Percentiles rank a stretch among this genome's conserved stretches.
phyloP scores from a whole-genome alignment of 2,797 vertebrate species.

The Chrosomus eos region DNA sequence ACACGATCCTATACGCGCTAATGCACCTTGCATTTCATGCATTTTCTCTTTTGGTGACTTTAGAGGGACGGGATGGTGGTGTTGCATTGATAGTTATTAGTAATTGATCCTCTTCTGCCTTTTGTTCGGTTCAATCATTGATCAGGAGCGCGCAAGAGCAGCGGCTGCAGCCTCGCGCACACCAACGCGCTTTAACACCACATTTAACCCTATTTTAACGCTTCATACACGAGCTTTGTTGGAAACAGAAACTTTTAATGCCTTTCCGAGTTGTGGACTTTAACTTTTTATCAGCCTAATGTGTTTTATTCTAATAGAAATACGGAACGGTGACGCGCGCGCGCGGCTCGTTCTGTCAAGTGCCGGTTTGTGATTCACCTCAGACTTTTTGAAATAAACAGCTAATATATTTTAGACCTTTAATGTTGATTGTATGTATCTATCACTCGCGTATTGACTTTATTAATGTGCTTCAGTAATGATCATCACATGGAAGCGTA shows the following conservation, averaged over 20 bases:
- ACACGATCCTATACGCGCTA: constrained; percentile 49
- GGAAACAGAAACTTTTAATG: constrained; percentile 80
- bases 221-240: constrained; percentile 38
- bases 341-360: constrained; percentile 54
- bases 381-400: neutral
- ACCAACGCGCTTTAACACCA: constrained; percentile 52
- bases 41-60: constrained; percentile 53
- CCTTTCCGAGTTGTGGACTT: constrained; percentile 67
- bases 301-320: constrained; percentile 67
- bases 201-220: constrained; percentile 30
- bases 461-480: constrained; percentile 3
- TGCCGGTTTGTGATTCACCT: constrained; percentile 35
- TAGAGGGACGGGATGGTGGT: constrained; percentile 57
- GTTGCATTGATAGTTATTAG: constrained; percentile 93
- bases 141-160: constrained; percentile 73
- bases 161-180: constrained; percentile 47
- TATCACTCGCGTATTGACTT: neutral
- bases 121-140: constrained; percentile 97
- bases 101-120: constrained; percentile 94
- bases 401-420: neutral
- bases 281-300: constrained; percentile 71
- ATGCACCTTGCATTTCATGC: constrained; percentile 40
- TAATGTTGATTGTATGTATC: neutral
- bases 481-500: neutral
- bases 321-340: constrained; percentile 50